Percentiles rank a stretch among this genome's conserved stretches.
phyloP scores from a whole-genome alignment of 2,113 vertebrate genomes.

The Neolamprologus cancellatus region DNA sequence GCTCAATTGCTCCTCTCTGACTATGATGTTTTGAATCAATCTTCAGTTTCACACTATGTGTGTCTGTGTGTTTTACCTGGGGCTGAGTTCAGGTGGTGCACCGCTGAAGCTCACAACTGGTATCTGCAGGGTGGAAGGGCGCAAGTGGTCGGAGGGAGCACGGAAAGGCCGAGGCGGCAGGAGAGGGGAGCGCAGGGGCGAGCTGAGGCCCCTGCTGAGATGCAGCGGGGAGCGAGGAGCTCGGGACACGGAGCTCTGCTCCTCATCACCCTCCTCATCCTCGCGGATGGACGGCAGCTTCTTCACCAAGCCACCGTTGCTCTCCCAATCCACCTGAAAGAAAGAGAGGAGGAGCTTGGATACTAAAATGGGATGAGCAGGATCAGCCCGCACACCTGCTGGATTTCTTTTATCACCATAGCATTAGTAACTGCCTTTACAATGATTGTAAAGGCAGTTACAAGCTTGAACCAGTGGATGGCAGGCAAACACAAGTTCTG shows the following conservation, averaged over 20 bases:
- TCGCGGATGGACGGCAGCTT: constrained; percentile 77
- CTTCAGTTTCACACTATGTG: not conserved
- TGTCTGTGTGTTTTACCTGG: constrained; percentile 57
- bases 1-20: not conserved
- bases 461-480: constrained; percentile 3
- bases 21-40: not conserved
- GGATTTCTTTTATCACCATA: not conserved
- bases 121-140: constrained; percentile 73
- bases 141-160: constrained; percentile 50
- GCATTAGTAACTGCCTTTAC: not conserved
- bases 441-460: not conserved
- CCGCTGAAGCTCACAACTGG: constrained; percentile 72
- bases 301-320: constrained; percentile 75
- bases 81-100: constrained; percentile 70
- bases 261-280: constrained; percentile 76
- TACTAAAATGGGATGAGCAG: not conserved
- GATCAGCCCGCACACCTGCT: not conserved
- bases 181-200: constrained; percentile 74
- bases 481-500: not conserved
- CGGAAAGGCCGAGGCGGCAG: constrained; percentile 68
- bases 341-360: not conserved
- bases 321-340: constrained; percentile 73
- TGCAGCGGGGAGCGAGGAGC: constrained; percentile 68
- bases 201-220: constrained; percentile 63
- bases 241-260: constrained; percentile 51